Evolutionary conservation across 2,113 vertebrate species (phyloP), one percentile per base, ranked within the genome.

Genomic region (Naja naja): DNA sequence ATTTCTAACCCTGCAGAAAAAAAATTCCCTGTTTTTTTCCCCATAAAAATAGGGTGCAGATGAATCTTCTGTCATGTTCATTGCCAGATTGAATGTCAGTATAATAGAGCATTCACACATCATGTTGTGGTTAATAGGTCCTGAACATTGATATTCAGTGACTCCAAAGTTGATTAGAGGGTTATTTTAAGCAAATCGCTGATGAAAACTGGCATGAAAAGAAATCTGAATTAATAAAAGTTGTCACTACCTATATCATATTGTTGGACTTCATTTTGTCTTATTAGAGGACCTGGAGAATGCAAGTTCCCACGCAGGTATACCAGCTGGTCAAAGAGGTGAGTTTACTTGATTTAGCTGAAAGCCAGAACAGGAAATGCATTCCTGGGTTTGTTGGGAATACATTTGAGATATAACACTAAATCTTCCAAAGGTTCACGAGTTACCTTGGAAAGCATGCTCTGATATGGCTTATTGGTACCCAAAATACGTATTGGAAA

Each of bases 271-370:
- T 96, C 7, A 95, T 96, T 97, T 97, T 98, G 94, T 98, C 96
- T 97, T 96, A 87, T 93, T 97, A 99, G 98, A 98, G 97, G 97
- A 96, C 95, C 95, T 97, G 96, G 98, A 99, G 97, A 97, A 97
- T 96, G 96, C 98, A 95, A 97, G 96, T 92, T 96, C 97, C 94
- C 98, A 98, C 95, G 93, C 98, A 97, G 97, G 97, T 97, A 98
- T 98, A 94, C 97, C 98, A 96, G 98, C 97, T 94, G 93, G 97
- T 95, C 97, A 97, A 95, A 98, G 98, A 99, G 99, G 98, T 99
- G 97, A 99, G 99, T 97, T 95, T 93, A 53, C 94, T 95, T 97
- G 18, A 93, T 96, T 94, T 93, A 97, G 93, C 94, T 64, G 27
- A 95, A 92, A 94, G 94, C 96, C 96, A 95, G 96, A 96, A 95